These are phyloP conservation scores for Catonia carolina DNA, from an alignment of 2,888 invertebrate genomes.

Conservation along the genomic window DNA sequence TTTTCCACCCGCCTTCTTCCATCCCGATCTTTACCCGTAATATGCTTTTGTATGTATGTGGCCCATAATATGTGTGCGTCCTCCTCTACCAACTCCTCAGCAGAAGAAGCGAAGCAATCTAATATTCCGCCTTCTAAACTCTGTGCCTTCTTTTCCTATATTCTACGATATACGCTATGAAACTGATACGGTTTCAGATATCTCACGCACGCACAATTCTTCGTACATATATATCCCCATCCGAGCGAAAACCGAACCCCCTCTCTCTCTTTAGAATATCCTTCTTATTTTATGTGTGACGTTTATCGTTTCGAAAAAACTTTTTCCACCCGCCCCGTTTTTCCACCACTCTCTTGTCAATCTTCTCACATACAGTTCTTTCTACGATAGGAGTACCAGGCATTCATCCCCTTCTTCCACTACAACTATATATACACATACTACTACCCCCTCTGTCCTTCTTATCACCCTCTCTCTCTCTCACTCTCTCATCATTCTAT, in stretches of 20 bases:
- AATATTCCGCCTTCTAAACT: neutral
- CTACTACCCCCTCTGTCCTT: neutral
- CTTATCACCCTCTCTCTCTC: neutral
- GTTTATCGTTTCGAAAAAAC: constrained; percentile 24
- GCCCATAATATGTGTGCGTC: too few species aligned
- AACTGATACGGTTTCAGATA: constrained; percentile 13
- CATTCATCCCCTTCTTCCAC: neutral
- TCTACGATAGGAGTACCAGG: too few species aligned
- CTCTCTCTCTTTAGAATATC: constrained; percentile 11
- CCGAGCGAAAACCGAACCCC: neutral
- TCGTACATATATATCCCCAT: neutral
- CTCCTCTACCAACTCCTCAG: too few species aligned
- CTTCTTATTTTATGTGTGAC: constrained; percentile 25
- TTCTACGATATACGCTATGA: neutral
- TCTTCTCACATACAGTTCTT: neutral
- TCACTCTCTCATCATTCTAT: too few species aligned
- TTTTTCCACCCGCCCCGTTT: constrained; percentile 13
- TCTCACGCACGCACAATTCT: constrained; percentile 1
- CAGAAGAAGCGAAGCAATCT: constrained; percentile 7
- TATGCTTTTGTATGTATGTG: too few species aligned
- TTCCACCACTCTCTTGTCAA: constrained; percentile 11
- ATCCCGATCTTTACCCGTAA: too few species aligned
- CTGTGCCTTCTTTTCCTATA: neutral
- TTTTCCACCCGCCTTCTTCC: too few species aligned
- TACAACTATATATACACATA: too few species aligned